A percentile compares a stretch with the other conserved stretches of the same genome.
These are phyloP conservation scores for Forpus xanthops DNA, from an alignment of 2,797 vertebrate species.

Conservation along the genomic window DNA sequence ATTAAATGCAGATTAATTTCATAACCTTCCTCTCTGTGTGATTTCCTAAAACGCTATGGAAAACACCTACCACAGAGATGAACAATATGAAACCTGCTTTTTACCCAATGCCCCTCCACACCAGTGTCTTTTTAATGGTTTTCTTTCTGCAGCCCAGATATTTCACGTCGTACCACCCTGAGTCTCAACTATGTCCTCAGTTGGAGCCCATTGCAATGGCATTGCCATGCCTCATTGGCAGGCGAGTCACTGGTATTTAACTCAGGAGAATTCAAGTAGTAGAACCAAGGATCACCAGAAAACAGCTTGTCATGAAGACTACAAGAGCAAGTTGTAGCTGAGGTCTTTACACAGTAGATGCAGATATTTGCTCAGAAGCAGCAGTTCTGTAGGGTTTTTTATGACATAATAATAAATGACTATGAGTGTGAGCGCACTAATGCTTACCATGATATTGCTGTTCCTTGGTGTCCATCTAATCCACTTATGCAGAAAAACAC, in stretches of 20 bases:
- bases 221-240: rapidly evolving
- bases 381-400: neutral
- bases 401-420: neutral
- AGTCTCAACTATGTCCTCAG: rapidly evolving
- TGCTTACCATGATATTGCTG: neutral
- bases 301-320: neutral
- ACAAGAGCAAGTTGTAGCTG: neutral
- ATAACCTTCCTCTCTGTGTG: neutral
- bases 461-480: neutral
- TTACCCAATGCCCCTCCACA: neutral
- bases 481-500: neutral
- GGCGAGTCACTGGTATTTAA: rapidly evolving
- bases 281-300: neutral
- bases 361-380: neutral
- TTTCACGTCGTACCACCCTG: neutral
- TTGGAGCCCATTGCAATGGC: rapidly evolving
- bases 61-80: neutral
- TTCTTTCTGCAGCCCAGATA: neutral
- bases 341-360: rapidly evolving
- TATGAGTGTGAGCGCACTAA: rapidly evolving
- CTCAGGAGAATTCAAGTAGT: neutral
- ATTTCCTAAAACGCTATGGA: neutral
- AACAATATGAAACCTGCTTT: neutral
- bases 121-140: rapidly evolving
- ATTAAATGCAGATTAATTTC: rapidly evolving